Conservation (phyloP, 1,140 invertebrate genomes). For the Phymorhynchus buccinoides region DNA sequence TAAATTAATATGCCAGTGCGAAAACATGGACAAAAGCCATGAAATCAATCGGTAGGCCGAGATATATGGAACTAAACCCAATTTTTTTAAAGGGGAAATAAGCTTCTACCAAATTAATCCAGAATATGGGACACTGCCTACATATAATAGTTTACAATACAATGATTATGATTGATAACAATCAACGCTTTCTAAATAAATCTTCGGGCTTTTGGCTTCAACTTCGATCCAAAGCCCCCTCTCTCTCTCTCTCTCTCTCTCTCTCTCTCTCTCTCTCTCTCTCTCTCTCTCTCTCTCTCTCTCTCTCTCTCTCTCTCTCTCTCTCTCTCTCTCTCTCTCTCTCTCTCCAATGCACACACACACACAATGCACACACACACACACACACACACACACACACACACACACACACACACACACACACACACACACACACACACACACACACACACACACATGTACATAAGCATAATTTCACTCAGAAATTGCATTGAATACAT, state of each 20-base stretch:
- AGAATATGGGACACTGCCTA: too few relatives aligned
- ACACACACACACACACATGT: not conserved
- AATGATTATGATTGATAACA: too few relatives aligned
- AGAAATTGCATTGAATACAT: too few relatives aligned
- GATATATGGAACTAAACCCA: too few relatives aligned
- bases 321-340: not conserved
- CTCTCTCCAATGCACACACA: not conserved
- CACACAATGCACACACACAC: not conserved
- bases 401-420: not conserved
- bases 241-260: not conserved
- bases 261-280: constrained; percentile 3
- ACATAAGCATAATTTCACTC: not conserved
- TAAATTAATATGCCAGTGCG: too few relatives aligned
- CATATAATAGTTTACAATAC: too few relatives aligned
- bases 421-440: not conserved
- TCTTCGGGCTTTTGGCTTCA: too few relatives aligned
- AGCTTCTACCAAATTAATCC: too few relatives aligned
- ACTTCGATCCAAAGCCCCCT: not conserved
- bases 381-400: not conserved
- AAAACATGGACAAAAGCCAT: too few relatives aligned
- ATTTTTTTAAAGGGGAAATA: too few relatives aligned
- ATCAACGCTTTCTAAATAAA: too few relatives aligned
- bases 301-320: not conserved
- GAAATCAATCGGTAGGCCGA: too few relatives aligned
- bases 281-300: constrained; percentile 25